phyloP scores from a whole-genome alignment of 2,888 invertebrate genomes.

The Rhagium mordax region DNA sequence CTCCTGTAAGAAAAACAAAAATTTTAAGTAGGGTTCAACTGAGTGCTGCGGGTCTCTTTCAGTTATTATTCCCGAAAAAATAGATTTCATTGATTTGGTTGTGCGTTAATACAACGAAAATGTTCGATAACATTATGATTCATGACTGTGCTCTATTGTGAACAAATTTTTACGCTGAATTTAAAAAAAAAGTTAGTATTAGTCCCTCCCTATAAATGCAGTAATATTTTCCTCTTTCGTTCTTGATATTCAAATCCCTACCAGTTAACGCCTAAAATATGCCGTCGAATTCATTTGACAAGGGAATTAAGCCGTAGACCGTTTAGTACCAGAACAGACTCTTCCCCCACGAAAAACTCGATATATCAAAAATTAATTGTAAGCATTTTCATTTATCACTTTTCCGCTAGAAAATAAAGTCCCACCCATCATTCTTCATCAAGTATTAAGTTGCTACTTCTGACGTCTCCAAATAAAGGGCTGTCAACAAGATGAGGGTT shows the following conservation, averaged over 20 bases:
- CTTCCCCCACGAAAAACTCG: background rate
- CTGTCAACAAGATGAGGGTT: slow-evolving; percentile 28
- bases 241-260: background rate
- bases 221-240: too few species aligned
- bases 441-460: slow-evolving; percentile 17
- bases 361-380: slow-evolving; percentile 1
- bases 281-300: background rate
- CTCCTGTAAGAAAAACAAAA: slow-evolving; percentile 59
- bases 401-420: slow-evolving; percentile 9
- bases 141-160: too few species aligned
- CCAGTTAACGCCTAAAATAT: background rate
- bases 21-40: too few species aligned
- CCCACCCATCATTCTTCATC: slow-evolving; percentile 6
- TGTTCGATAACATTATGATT: too few species aligned
- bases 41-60: too few species aligned
- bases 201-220: too few species aligned
- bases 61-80: too few species aligned
- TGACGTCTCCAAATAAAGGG: slow-evolving; percentile 22
- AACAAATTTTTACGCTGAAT: too few species aligned
- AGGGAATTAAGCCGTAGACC: background rate
- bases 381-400: slow-evolving; percentile 21
- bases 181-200: too few species aligned
- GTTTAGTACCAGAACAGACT: background rate
- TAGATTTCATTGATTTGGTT: too few species aligned
- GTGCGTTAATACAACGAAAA: too few species aligned